These are phyloP conservation scores for Caenorhabditis panamensis DNA, from an alignment of 2,888 invertebrate species.

Conservation along the genomic window DNA sequence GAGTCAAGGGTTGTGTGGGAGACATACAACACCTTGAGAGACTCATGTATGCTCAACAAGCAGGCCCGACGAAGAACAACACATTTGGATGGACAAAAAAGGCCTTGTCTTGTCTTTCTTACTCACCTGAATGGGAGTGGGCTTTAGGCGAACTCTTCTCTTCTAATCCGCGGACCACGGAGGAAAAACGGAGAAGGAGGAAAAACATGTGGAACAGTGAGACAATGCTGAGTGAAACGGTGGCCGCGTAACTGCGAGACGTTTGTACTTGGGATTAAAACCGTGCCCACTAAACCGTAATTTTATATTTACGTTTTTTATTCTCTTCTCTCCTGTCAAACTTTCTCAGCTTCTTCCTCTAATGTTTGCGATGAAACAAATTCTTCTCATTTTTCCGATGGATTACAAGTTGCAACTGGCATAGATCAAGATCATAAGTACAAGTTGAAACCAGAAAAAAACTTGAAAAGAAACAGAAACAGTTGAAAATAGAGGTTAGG, in stretches of 20 bases:
- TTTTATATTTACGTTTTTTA: conserved; percentile 31
- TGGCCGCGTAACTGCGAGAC: conserved; percentile 33
- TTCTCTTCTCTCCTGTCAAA: conserved; percentile 9
- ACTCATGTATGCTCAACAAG: conserved; percentile 56
- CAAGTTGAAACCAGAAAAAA: no score
- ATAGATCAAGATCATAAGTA: no score
- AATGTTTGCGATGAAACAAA: conserved; percentile 45
- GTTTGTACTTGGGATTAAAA: conserved; percentile 54
- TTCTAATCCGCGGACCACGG: conserved; percentile 48
- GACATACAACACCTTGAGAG: conserved; percentile 59
- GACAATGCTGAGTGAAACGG: conserved; percentile 38
- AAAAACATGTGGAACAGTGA: conserved; percentile 32
- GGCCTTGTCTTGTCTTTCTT: conserved; percentile 4
- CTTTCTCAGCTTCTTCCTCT: conserved; percentile 6
- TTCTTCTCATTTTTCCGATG: background rate
- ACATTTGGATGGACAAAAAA: conserved; percentile 42
- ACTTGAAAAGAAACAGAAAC: conserved; percentile 18
- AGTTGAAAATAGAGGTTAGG: background rate
- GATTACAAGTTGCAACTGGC: no score
- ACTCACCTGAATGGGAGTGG: no score
- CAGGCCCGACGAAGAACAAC: conserved; percentile 46
- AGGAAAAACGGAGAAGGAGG: no score
- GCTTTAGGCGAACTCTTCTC: background rate
- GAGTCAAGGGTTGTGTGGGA: conserved; percentile 51
- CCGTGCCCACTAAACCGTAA: conserved; percentile 39